Conservation (phyloP, 2,888 invertebrate genomes). For the Protophormia terraenovae region DNA sequence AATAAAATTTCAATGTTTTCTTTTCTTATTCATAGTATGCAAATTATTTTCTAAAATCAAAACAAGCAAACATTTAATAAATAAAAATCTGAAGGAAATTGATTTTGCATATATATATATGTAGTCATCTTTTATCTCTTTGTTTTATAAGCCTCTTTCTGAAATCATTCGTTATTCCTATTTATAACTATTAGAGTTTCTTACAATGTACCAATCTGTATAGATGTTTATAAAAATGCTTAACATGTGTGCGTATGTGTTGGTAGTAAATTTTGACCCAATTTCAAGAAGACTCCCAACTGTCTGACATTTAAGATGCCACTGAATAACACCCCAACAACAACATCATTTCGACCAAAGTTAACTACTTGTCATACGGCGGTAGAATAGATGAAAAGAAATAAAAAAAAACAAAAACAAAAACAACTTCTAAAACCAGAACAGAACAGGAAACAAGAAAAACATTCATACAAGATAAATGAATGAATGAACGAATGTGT, state of each 20-base stretch:
- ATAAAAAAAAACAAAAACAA: neutral
- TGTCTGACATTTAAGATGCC: slow-evolving; percentile 51
- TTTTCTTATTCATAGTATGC: neutral
- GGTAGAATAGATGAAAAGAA: slow-evolving; percentile 28
- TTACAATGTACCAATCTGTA: neutral
- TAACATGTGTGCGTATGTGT: slow-evolving; percentile 15
- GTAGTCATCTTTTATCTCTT: neutral
- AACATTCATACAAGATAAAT: neutral
- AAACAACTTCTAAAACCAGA: slow-evolving; percentile 16
- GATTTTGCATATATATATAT: neutral
- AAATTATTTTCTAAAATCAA: neutral
- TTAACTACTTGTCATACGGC: slow-evolving; percentile 51
- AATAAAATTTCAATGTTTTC: neutral
- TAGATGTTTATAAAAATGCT: neutral
- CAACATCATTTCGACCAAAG: slow-evolving; percentile 22
- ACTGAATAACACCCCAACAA: slow-evolving; percentile 38
- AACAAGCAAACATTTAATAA: neutral
- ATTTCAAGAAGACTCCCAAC: slow-evolving; percentile 54
- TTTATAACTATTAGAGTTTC: neutral
- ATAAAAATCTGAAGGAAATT: neutral
- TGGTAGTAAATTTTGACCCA: slow-evolving; percentile 45
- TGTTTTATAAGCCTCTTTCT: neutral
- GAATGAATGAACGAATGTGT: slow-evolving; percentile 9
- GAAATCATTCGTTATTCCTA: neutral
- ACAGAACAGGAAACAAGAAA: slow-evolving; percentile 48